Evolutionary conservation across 2,113 vertebrate genomes (phyloP), one percentile per base, ranked within the genome.

Genomic region (Rallus limicola): DNA sequence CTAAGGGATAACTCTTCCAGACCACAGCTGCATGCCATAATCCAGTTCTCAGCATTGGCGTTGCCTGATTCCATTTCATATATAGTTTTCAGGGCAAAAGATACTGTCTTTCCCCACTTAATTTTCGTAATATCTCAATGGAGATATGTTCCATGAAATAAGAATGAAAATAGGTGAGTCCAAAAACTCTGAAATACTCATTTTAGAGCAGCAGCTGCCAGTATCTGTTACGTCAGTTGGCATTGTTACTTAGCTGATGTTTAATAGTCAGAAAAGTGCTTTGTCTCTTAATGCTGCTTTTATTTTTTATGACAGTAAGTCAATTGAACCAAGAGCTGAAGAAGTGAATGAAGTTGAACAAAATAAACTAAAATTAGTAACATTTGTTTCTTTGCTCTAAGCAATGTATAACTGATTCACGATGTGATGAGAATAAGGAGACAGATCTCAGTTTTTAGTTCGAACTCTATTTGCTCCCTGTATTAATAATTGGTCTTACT

Each of bases 301-400:
- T 93, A 33, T 23, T 88, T 92, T 71, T 92, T 67, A 31, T 78
- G 68, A 44, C 15, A 28, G 31, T 52, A 90, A 90, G 33, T 79
- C n/a, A 83, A 77, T 48, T 69, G 65, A 95, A 82, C 64, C 53
- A 72, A 67, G 85, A 95, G 52, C 53, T 92, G 29, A 93, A 82
- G 62, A 87, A 91, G 11, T 88, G 82, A 88, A 94, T 83, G 31
- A 89, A 88, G 26, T 59, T 95, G 91, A 86, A 82, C 34, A 88
- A 88, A 88, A 70, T 56, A 91, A 90, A 62, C n/a, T 80, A 29
- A 33, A 91, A 74, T 82, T 53, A 87, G 36, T 58, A 69, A 40
- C 24, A 13, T 74, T 44, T 0, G 23, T 77, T 92, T 82, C 86
- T 4, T 88, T 88, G 53, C 79, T 76, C 33, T 90, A 19, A 88